Evolutionary conservation across 2,888 invertebrate genomes (phyloP).

Genomic region (Cosmia pyralina): DNA sequence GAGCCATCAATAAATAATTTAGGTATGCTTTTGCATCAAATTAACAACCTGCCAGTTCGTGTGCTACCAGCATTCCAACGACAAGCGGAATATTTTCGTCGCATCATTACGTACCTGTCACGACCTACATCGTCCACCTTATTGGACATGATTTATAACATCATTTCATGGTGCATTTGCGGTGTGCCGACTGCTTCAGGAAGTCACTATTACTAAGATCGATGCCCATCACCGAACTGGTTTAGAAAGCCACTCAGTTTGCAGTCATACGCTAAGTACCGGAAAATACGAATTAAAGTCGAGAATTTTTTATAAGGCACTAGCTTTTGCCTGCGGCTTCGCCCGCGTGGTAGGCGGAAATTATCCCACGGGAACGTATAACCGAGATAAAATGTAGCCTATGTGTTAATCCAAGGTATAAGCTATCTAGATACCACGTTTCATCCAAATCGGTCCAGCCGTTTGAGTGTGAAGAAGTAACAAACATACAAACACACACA

Average conservation of each 20-base stretch:
- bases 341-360: too few relatives aligned
- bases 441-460: too few relatives aligned
- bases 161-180: conserved; percentile 60
- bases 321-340: too few relatives aligned
- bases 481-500: too few relatives aligned
- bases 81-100: conserved; percentile 36
- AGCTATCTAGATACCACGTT: too few relatives aligned
- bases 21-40: conserved; percentile 2
- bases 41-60: conserved; percentile 1
- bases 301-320: background rate
- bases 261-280: conserved; percentile 34
- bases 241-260: conserved; percentile 59
- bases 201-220: conserved; percentile 59
- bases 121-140: conserved; percentile 41
- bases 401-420: too few relatives aligned
- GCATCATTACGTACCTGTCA: conserved; percentile 27
- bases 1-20: background rate
- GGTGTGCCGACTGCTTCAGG: conserved; percentile 47
- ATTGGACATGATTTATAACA: conserved; percentile 58
- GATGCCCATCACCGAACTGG: conserved; percentile 50
- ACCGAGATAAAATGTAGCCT: too few relatives aligned
- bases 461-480: too few relatives aligned
- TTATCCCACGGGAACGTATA: too few relatives aligned
- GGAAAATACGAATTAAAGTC: conserved; percentile 38
- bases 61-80: conserved; percentile 24